A percentile compares a stretch with the other conserved stretches of the same genome.
Conservation (phyloP, 2,888 invertebrate species). For the Cheilosia impressa region DNA sequence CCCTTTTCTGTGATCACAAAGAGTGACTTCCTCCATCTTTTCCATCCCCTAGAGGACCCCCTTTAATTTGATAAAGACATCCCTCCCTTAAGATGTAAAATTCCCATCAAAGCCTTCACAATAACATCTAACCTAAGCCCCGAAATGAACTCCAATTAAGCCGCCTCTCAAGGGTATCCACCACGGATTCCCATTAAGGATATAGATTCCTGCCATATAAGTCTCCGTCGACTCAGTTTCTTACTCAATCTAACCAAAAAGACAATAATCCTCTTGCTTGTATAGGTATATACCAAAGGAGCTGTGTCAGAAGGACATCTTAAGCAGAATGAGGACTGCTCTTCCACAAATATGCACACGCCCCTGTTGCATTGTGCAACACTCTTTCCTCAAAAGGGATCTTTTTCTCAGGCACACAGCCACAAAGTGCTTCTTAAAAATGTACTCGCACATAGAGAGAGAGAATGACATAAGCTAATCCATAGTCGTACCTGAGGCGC, state of each 20-base stretch:
- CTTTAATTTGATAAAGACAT: neutral
- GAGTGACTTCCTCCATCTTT: no score
- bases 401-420: neutral
- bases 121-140: slow-evolving; percentile 14
- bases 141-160: slow-evolving; percentile 20
- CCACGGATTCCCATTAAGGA: slow-evolving; percentile 13
- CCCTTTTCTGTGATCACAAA: no score
- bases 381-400: slow-evolving; percentile 43
- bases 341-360: slow-evolving; percentile 1
- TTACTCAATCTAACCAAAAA: slow-evolving; percentile 13
- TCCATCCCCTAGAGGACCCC: no score
- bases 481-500: slow-evolving; percentile 49
- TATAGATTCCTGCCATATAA: slow-evolving; percentile 20
- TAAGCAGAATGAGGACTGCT: slow-evolving; percentile 4
- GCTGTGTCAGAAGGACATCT: slow-evolving; percentile 26
- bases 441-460: neutral
- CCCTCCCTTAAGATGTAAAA: neutral
- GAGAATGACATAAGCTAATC: slow-evolving; percentile 53
- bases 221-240: slow-evolving; percentile 32
- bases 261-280: slow-evolving; percentile 4
- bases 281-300: neutral
- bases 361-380: slow-evolving; percentile 59
- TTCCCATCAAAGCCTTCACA: neutral
- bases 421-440: neutral
- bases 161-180: slow-evolving; percentile 19